Evolutionary conservation across 1,140 invertebrate genomes (phyloP).

Genomic region (Rhagoletis pomonella): DNA sequence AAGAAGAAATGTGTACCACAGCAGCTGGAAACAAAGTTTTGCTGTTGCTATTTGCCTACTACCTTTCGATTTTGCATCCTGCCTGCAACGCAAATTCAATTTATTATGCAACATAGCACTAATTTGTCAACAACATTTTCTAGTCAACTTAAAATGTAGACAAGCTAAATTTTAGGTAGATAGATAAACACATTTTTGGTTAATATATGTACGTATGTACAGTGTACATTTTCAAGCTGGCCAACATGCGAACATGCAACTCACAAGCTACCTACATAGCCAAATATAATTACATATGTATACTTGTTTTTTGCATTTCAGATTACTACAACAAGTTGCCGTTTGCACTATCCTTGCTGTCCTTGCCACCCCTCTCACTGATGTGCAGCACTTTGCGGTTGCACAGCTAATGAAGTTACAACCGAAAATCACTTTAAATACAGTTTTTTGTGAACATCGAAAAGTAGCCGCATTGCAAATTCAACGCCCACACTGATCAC

Average conservation of each 20-base stretch:
- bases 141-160: not conserved
- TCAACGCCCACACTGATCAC: not conserved
- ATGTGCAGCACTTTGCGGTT: not conserved
- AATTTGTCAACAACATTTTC: conserved; percentile 22
- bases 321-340: not conserved
- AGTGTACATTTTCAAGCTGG: not conserved
- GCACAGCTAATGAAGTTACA: not conserved
- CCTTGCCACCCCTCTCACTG: not conserved
- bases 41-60: not conserved
- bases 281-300: not conserved
- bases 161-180: not conserved
- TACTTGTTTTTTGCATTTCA: conserved; percentile 6
- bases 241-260: not conserved
- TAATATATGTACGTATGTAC: not conserved
- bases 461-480: conserved; percentile 31
- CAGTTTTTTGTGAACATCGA: conserved; percentile 17
- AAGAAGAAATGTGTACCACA: not conserved
- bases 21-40: not conserved
- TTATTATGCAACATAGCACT: conserved; percentile 28
- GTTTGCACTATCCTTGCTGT: not conserved
- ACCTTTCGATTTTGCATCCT: not conserved
- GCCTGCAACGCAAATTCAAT: not conserved
- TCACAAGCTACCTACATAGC: too few relatives aligned
- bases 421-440: not conserved
- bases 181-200: not conserved